phyloP scores from a whole-genome alignment of 2,113 vertebrate genomes.

The Tachuris rubrigastra region DNA sequence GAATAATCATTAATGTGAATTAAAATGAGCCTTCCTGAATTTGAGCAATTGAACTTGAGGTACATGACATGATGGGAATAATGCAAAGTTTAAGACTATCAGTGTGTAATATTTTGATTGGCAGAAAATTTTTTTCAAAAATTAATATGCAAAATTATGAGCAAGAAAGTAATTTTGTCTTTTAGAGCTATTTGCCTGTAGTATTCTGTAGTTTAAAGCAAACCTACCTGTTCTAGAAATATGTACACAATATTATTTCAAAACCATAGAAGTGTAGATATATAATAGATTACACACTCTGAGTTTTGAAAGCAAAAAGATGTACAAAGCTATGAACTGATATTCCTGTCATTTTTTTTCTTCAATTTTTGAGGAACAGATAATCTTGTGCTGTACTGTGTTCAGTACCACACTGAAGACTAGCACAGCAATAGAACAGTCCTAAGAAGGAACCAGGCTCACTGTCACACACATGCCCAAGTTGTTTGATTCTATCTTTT shows the following conservation, averaged over 20 bases:
- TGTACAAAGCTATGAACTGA: background rate
- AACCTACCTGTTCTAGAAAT: background rate
- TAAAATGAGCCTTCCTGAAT: background rate
- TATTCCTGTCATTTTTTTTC: background rate
- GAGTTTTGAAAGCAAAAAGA: background rate
- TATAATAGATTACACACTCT: background rate
- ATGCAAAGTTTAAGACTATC: background rate
- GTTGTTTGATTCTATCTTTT: background rate
- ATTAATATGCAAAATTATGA: background rate
- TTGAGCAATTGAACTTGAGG: background rate
- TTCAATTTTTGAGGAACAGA: background rate
- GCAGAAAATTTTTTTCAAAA: background rate
- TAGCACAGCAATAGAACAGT: background rate
- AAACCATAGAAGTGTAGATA: background rate
- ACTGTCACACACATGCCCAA: accelerated
- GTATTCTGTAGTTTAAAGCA: background rate
- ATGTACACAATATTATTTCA: background rate
- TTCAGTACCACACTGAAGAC: background rate
- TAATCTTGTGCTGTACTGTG: background rate
- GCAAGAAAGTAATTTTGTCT: background rate
- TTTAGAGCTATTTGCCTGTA: background rate
- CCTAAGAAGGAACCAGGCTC: background rate
- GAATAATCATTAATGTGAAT: background rate
- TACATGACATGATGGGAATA: background rate
- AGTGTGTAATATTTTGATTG: background rate